These are phyloP conservation scores for Sarcophaga subvicina DNA, from an alignment of 2,888 invertebrate species.

Conservation along the genomic window DNA sequence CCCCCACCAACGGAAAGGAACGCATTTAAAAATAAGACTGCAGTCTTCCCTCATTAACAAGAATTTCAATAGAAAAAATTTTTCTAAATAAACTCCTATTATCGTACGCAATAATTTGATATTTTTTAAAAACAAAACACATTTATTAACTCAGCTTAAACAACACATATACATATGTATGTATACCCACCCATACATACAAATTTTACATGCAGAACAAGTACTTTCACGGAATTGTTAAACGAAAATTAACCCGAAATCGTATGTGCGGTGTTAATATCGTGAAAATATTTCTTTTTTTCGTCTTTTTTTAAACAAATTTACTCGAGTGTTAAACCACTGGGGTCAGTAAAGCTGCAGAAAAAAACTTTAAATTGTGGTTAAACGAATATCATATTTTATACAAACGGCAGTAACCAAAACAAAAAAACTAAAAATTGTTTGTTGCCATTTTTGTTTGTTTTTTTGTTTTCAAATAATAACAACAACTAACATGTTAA, in stretches of 20 bases:
- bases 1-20: too few species aligned
- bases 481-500: slow-evolving; percentile 41
- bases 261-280: slow-evolving; percentile 39
- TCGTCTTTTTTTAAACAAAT: slow-evolving; percentile 1
- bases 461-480: slow-evolving; percentile 14
- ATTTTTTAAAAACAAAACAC: too few species aligned
- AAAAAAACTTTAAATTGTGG: slow-evolving; percentile 39
- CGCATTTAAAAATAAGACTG: too few species aligned
- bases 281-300: slow-evolving; percentile 22
- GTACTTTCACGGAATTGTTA: slow-evolving; percentile 1
- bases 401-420: too few species aligned
- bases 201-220: neutral
- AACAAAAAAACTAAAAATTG: too few species aligned
- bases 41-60: too few species aligned
- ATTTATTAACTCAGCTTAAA: too few species aligned
- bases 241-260: slow-evolving; percentile 26
- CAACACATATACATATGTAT: too few species aligned
- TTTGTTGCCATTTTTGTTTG: neutral
- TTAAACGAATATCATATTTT: slow-evolving; percentile 14
- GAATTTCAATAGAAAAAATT: too few species aligned
- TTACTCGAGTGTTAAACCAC: slow-evolving; percentile 58
- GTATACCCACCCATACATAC: too few species aligned
- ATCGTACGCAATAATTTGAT: too few species aligned
- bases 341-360: slow-evolving; percentile 31
- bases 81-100: too few species aligned